A percentile compares a stretch with the other conserved stretches of the same genome.
phyloP scores from a whole-genome alignment of 2,888 invertebrate genomes.

The Euplexia lucipara region DNA sequence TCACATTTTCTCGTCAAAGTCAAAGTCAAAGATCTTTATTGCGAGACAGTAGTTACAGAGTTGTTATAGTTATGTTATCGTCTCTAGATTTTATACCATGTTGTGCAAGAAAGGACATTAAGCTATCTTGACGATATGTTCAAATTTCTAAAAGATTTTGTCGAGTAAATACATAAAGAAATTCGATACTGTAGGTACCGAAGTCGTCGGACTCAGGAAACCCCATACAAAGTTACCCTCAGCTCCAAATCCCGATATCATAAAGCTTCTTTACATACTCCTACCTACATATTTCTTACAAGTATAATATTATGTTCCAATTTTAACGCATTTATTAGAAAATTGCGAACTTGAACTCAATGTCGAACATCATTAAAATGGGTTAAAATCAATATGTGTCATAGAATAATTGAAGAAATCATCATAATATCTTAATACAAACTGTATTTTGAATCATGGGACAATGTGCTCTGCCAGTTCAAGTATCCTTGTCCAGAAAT shows the following conservation, averaged over 20 bases:
- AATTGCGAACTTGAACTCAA: background rate
- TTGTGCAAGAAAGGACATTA: too few relatives aligned
- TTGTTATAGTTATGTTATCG: too few relatives aligned
- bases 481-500: too few relatives aligned
- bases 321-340: slow-evolving; percentile 1
- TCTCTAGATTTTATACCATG: too few relatives aligned
- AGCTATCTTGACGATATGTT: background rate
- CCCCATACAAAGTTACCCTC: slow-evolving; percentile 5
- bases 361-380: background rate
- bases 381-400: background rate
- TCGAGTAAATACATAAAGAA: background rate
- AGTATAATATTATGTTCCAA: background rate
- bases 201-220: slow-evolving; percentile 23
- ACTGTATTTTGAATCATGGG: too few relatives aligned
- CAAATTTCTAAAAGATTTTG: background rate
- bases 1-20: too few relatives aligned
- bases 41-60: too few relatives aligned
- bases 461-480: too few relatives aligned
- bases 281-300: background rate
- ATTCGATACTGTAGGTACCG: slow-evolving; percentile 21
- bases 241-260: slow-evolving; percentile 6
- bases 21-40: too few relatives aligned
- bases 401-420: too few relatives aligned
- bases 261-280: slow-evolving; percentile 35
- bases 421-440: background rate